phyloP scores from a whole-genome alignment of 2,113 vertebrate species.

The Mastomys natalensis region DNA sequence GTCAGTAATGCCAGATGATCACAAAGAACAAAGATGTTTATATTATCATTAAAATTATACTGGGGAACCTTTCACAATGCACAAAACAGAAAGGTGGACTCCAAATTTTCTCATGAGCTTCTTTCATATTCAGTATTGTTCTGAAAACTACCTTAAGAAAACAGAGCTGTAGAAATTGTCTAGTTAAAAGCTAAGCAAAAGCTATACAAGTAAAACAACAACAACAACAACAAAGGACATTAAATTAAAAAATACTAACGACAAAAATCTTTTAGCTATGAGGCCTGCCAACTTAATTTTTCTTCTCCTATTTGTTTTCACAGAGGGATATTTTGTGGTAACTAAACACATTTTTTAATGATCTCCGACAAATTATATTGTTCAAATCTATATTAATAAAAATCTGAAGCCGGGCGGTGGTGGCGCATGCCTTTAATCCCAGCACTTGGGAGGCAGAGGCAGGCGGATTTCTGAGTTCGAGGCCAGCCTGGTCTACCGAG shows the following conservation, averaged over 20 bases:
- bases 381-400: background rate
- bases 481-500: too few species aligned
- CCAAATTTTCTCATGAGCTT: background rate
- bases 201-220: background rate
- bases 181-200: slow-evolving; percentile 22
- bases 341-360: background rate
- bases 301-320: background rate
- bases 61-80: background rate
- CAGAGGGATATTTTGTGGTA: background rate
- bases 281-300: background rate
- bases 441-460: too few species aligned
- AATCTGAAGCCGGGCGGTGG: too few species aligned
- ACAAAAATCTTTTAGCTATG: background rate
- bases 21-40: background rate
- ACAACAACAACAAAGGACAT: background rate
- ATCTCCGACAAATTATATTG: background rate
- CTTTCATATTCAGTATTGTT: background rate
- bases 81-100: slow-evolving; percentile 37
- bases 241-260: background rate
- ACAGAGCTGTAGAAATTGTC: background rate
- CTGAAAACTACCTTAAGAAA: background rate
- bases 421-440: too few species aligned
- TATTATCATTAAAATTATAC: background rate
- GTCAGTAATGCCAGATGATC: background rate
- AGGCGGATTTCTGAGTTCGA: too few species aligned